Conservation (phyloP, 2,113 vertebrate species). For the Carassius gibelio region DNA sequence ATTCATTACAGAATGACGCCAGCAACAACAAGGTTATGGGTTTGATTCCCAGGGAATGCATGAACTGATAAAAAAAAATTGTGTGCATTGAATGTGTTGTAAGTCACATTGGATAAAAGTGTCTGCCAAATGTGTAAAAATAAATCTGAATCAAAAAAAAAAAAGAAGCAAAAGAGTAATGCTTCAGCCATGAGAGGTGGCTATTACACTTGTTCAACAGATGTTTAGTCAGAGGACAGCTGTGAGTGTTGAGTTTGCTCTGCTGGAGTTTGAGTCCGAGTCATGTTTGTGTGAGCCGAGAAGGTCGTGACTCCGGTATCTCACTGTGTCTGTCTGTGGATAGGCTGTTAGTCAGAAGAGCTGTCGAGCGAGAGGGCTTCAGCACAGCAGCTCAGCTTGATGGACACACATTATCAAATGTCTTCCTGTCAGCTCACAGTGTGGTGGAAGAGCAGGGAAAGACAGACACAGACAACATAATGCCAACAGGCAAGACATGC, state of each 20-base stretch:
- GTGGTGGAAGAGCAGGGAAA: slow-evolving; percentile 11
- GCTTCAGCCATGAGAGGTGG: background rate
- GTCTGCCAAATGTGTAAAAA: background rate
- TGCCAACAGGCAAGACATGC: background rate
- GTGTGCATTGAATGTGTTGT: background rate
- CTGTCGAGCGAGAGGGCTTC: background rate
- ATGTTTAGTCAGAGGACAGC: slow-evolving; percentile 24
- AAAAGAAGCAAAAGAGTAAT: background rate
- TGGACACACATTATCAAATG: slow-evolving; percentile 59
- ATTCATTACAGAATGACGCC: background rate
- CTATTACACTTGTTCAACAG: background rate
- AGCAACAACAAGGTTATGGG: background rate
- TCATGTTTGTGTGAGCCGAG: slow-evolving; percentile 10
- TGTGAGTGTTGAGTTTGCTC: slow-evolving; percentile 9
- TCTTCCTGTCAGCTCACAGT: slow-evolving; percentile 51
- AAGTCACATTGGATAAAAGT: background rate
- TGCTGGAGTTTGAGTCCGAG: slow-evolving; percentile 24
- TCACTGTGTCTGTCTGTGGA: slow-evolving; percentile 43
- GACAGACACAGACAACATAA: background rate
- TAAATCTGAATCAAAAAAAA: background rate
- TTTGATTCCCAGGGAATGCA: background rate
- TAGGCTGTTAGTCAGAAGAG: slow-evolving; percentile 41
- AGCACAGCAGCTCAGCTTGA: slow-evolving; percentile 46
- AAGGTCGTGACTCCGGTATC: slow-evolving; percentile 50
- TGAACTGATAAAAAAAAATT: background rate